Evolutionary conservation across 1,140 invertebrate species (phyloP), one percentile per base, ranked within the genome.

Genomic region (Drosophila navojoa): DNA sequence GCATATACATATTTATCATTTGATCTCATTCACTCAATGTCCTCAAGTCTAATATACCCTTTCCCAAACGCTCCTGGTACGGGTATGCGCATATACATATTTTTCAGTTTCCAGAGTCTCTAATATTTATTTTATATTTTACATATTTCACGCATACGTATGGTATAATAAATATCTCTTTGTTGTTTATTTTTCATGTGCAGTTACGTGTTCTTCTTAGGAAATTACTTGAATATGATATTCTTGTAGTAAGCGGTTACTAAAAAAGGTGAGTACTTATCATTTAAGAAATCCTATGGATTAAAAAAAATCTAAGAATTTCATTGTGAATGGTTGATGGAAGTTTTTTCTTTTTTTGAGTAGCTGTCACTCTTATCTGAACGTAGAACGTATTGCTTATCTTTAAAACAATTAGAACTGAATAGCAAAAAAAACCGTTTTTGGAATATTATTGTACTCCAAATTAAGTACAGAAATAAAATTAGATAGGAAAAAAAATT

Each of bases 371-470:
- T 45, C 58, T 69, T 62, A 69, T 53, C 66, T 61, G 10, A 50
- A 25, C 16, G 16, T n/a, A 25, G 10, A 50, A 25, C 16, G 16
- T n/a, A 25, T 19, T 27, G 22, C 58, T 61, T 61, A 61, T 61
- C 58, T 63, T 7, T 3, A 47, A 50, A 50, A 53, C 16, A 61
- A 60, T 19, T 15, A 15, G 40, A 42, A 42, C 9, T 15, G 40
- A 42, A 68, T 22, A 35, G 47, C 54, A 59, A 32, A 16, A 53
- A 53, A 32, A 7, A 32, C 5, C 32, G 1, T 32, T 69, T 61
- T 61, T 25, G 10, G 53, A 62, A 61, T 61, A 54, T 69, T 22
- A 61, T 54, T 69, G 52, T 47, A 64, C 52, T 29, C 9, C 25
- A 58, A 58, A 5, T 27, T 22, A 53, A 16, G 13, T 52, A 4